phyloP scores from a whole-genome alignment of 2,888 invertebrate species.

The Macrophya annulata region DNA sequence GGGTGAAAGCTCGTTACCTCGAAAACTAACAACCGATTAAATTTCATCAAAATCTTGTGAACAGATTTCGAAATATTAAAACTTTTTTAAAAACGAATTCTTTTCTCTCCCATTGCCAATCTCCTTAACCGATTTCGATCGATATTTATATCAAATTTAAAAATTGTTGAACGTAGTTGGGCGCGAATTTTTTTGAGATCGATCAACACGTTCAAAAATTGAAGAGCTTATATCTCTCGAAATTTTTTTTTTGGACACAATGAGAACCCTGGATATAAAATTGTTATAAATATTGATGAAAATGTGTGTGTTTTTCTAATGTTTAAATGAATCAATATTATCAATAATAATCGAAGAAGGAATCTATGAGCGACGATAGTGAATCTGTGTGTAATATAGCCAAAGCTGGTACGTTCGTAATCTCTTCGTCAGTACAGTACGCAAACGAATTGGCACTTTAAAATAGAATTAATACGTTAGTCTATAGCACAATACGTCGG shows the following conservation, averaged over 20 bases:
- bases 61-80: neutral
- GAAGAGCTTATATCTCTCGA: no score
- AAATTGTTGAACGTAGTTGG: neutral
- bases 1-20: no score
- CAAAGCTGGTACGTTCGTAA: constrained; percentile 12
- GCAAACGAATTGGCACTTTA: constrained; percentile 54
- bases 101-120: neutral
- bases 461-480: constrained; percentile 50
- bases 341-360: neutral
- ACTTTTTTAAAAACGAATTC: neutral
- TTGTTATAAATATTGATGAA: neutral
- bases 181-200: no score
- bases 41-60: neutral
- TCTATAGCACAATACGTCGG: neutral
- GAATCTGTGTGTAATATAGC: neutral
- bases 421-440: constrained; percentile 34
- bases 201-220: no score
- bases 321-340: neutral
- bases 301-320: neutral
- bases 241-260: no score
- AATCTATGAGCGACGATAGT: neutral
- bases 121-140: neutral
- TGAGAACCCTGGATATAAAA: no score
- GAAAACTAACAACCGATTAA: neutral
- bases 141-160: neutral